phyloP scores from a whole-genome alignment of 37 sponge, comb jelly and placozoan genomes.

The Mnemiopsis leidyi region DNA sequence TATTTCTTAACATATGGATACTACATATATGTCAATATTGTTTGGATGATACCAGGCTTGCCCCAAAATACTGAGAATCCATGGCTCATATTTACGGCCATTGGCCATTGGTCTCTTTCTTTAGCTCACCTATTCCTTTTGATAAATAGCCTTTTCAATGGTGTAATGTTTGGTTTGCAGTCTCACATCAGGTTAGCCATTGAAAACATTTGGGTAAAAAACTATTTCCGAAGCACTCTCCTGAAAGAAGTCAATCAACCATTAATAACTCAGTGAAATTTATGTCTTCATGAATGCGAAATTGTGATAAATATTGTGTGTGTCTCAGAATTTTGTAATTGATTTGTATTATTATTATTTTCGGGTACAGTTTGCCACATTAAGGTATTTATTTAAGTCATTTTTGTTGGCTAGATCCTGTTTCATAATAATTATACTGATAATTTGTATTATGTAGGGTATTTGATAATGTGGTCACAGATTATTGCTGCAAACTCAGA shows the following conservation, averaged over 20 bases:
- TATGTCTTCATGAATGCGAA: too few species aligned
- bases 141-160: slow-evolving; percentile 39
- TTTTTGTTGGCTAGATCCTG: too few species aligned
- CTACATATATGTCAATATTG: slow-evolving; percentile 11
- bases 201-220: slow-evolving; percentile 21
- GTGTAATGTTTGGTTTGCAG: neutral
- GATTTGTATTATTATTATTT: too few species aligned
- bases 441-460: too few species aligned
- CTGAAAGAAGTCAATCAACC: neutral
- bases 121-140: slow-evolving; percentile 41
- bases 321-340: too few species aligned
- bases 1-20: slow-evolving; percentile 55
- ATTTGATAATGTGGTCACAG: too few species aligned
- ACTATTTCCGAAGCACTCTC: neutral
- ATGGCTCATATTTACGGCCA: slow-evolving; percentile 20
- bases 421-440: too few species aligned
- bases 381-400: too few species aligned
- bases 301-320: too few species aligned
- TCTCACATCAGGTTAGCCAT: neutral
- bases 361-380: too few species aligned
- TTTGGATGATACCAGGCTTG: slow-evolving; percentile 60
- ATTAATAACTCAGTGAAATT: neutral
- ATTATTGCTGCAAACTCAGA: too few species aligned
- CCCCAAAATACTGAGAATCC: neutral
- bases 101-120: slow-evolving; percentile 7